Percentiles rank a stretch among this genome's conserved stretches.
Evolutionary conservation across 2,888 invertebrate species (phyloP).

Genomic region (Leptinotarsa haldemani): DNA sequence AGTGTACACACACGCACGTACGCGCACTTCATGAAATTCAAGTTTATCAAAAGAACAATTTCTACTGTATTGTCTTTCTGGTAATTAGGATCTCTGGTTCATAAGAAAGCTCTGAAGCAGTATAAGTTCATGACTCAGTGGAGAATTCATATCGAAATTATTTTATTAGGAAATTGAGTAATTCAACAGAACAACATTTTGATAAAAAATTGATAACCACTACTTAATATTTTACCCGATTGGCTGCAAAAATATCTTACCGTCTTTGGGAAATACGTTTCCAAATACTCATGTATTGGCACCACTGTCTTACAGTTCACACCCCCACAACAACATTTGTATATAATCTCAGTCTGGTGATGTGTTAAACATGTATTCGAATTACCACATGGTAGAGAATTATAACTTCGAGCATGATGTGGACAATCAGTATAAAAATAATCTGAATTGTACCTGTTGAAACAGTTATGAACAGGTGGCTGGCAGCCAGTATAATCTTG

Average conservation of each 20-base stretch:
- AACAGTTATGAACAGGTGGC: constrained; percentile 33
- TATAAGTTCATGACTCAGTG: not conserved
- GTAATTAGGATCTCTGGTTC: no score
- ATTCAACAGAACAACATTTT: constrained; percentile 8
- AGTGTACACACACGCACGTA: no score
- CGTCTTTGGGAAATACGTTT: constrained; percentile 63
- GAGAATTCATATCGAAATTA: not conserved
- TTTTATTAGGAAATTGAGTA: not conserved
- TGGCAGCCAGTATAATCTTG: constrained; percentile 32
- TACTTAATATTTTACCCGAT: constrained; percentile 30
- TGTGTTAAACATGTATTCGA: constrained; percentile 32
- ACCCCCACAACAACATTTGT: constrained; percentile 59
- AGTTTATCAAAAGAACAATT: no score
- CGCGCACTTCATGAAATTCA: no score
- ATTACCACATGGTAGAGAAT: constrained; percentile 32
- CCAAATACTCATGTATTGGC: constrained; percentile 64
- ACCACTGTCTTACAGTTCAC: constrained; percentile 58
- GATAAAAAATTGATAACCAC: constrained; percentile 3
- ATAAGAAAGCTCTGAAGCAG: not conserved
- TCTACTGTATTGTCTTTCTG: no score
- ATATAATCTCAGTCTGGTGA: constrained; percentile 45
- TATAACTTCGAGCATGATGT: constrained; percentile 32
- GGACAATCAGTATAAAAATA: constrained; percentile 24
- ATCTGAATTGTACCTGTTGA: constrained; percentile 34
- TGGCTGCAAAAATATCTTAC: constrained; percentile 55